A percentile compares a stretch with the other conserved stretches of the same genome.
Evolutionary conservation across 2,797 vertebrate genomes (phyloP).

Genomic region (Agapornis canus): DNA sequence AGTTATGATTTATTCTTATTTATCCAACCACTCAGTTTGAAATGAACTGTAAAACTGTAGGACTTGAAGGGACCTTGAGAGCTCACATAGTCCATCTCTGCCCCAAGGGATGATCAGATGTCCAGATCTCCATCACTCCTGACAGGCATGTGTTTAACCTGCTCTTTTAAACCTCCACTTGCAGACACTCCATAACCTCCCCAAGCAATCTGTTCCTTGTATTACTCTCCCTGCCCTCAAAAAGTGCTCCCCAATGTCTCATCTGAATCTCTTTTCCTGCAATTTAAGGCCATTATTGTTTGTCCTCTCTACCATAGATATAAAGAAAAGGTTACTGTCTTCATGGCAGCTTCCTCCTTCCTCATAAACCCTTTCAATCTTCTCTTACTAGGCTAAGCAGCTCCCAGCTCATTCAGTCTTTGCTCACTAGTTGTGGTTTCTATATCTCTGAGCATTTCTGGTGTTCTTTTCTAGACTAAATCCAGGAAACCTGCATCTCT

Average conservation of each 20-base stretch:
- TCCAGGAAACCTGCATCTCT: background rate
- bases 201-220: slow-evolving; percentile 7
- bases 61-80: background rate
- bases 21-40: background rate
- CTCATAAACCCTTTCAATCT: background rate
- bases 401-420: background rate
- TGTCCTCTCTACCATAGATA: background rate
- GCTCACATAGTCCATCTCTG: background rate
- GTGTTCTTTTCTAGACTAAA: background rate
- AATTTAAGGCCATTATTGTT: slow-evolving; percentile 14
- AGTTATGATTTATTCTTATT: slow-evolving; percentile 7
- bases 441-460: background rate
- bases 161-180: background rate
- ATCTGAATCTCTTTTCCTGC: slow-evolving; percentile 50
- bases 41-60: background rate
- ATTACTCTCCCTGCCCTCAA: slow-evolving; percentile 9
- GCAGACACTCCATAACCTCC: background rate
- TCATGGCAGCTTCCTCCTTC: background rate
- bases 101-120: background rate
- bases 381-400: background rate
- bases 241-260: slow-evolving; percentile 27
- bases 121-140: slow-evolving; percentile 39
- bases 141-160: slow-evolving; percentile 34
- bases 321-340: slow-evolving; percentile 34
- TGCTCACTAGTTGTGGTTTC: background rate